Evolutionary conservation across 2,113 vertebrate genomes (phyloP).

Genomic region (Poecile atricapillus): DNA sequence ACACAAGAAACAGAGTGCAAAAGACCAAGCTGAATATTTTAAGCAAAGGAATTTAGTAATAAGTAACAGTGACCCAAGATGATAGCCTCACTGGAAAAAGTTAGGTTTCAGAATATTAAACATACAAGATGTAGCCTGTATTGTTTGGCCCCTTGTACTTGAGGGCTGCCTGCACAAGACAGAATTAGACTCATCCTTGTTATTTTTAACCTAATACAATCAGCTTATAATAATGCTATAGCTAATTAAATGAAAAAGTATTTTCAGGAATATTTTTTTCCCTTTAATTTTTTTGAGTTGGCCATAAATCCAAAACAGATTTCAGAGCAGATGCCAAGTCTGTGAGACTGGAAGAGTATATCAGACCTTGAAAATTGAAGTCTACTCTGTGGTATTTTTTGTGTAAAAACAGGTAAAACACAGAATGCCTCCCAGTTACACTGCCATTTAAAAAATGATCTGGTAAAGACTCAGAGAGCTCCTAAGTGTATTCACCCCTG

Average conservation of each 20-base stretch:
- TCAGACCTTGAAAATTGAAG: neutral
- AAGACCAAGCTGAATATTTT: neutral
- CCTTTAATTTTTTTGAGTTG: neutral
- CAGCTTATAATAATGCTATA: neutral
- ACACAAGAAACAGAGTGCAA: neutral
- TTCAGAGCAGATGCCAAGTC: neutral
- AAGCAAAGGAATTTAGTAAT: neutral
- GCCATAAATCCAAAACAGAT: neutral
- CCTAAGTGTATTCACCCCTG: neutral
- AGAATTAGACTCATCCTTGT: neutral
- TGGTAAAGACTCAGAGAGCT: neutral
- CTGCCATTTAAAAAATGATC: neutral
- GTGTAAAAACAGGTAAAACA: neutral
- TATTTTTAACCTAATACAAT: neutral
- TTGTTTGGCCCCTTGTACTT: neutral
- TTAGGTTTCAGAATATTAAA: neutral
- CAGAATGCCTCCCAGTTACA: neutral
- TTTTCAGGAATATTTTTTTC: neutral
- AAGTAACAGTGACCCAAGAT: neutral
- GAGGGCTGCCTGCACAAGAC: neutral
- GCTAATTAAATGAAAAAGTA: neutral
- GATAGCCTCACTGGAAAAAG: neutral
- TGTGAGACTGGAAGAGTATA: rapidly evolving
- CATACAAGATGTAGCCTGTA: neutral
- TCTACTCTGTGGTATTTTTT: neutral